Evolutionary conservation across 2,797 vertebrate genomes (phyloP).

Genomic region (Vespertilio murinus): DNA sequence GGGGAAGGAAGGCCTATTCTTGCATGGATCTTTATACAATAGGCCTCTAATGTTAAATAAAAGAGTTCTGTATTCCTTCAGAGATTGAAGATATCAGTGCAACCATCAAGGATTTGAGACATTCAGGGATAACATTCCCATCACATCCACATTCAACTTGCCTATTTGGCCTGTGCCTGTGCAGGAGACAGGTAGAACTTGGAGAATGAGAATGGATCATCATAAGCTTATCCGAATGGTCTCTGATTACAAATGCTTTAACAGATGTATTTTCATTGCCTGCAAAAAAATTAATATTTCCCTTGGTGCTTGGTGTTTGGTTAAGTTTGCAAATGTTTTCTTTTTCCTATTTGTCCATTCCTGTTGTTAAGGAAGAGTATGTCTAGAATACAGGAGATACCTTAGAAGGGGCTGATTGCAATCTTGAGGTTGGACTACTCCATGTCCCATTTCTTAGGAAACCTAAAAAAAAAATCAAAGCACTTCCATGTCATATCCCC

Average conservation of each 20-base stretch:
- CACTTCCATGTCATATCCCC: rapidly evolving
- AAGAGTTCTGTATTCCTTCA: not conserved
- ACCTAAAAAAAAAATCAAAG: not conserved
- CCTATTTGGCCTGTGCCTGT: not conserved
- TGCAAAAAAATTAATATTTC: not conserved
- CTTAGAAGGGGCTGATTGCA: not conserved
- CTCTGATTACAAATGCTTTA: not conserved
- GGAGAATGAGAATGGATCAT: not conserved
- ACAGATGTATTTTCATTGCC: not conserved
- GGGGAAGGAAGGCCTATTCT: no score
- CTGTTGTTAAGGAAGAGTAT: not conserved
- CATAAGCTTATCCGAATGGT: no score
- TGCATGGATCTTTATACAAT: no score
- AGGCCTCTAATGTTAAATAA: not conserved
- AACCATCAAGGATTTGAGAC: not conserved
- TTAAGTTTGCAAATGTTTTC: not conserved
- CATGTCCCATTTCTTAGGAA: not conserved
- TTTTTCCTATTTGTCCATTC: not conserved
- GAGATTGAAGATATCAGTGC: not conserved
- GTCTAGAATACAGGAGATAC: not conserved
- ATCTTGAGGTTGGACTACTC: not conserved
- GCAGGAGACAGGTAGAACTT: not conserved
- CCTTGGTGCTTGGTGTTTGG: not conserved
- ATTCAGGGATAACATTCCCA: not conserved
- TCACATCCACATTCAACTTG: not conserved